A percentile compares a stretch with the other conserved stretches of the same genome.
Conservation (phyloP, 2,888 invertebrate species). For the Xiphydria camelus region DNA sequence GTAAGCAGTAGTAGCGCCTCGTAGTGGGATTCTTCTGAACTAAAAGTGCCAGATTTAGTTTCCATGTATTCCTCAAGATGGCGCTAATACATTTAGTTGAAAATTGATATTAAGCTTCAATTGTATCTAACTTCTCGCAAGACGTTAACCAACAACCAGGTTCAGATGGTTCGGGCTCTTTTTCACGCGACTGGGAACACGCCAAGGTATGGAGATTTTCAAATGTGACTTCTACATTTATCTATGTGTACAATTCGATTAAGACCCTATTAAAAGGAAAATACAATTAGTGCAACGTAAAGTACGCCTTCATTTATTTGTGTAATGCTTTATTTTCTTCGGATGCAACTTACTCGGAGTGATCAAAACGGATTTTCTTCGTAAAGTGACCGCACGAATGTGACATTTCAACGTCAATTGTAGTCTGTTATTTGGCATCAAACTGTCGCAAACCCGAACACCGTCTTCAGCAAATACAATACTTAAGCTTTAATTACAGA, state of each 20-base stretch:
- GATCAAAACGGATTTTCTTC: slow-evolving; percentile 25
- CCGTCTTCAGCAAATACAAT: too few species aligned
- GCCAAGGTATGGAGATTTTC: slow-evolving; percentile 36
- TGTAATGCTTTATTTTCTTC: slow-evolving; percentile 14
- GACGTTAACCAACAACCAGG: not conserved
- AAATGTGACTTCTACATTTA: slow-evolving; percentile 23
- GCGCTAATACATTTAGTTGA: not conserved
- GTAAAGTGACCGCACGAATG: slow-evolving; percentile 7
- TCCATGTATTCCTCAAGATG: not conserved
- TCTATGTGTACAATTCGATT: slow-evolving; percentile 3
- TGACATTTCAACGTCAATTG: slow-evolving; percentile 4
- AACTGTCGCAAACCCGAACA: too few species aligned
- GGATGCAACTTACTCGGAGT: slow-evolving; percentile 18
- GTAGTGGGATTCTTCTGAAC: not conserved
- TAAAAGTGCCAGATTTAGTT: not conserved
- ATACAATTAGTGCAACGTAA: slow-evolving; percentile 7
- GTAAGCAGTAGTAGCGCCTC: not conserved
- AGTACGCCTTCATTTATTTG: not conserved
- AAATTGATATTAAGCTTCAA: not conserved
- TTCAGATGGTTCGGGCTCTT: slow-evolving; percentile 20
- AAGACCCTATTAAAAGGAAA: slow-evolving; percentile 17
- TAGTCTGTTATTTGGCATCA: too few species aligned
- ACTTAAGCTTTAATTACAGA: too few species aligned
- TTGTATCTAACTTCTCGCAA: not conserved
- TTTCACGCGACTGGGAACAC: slow-evolving; percentile 37